Percentiles rank a stretch among this genome's conserved stretches.
Evolutionary conservation across 1,140 invertebrate genomes (phyloP).

Genomic region (Hypsibius dujardini): DNA sequence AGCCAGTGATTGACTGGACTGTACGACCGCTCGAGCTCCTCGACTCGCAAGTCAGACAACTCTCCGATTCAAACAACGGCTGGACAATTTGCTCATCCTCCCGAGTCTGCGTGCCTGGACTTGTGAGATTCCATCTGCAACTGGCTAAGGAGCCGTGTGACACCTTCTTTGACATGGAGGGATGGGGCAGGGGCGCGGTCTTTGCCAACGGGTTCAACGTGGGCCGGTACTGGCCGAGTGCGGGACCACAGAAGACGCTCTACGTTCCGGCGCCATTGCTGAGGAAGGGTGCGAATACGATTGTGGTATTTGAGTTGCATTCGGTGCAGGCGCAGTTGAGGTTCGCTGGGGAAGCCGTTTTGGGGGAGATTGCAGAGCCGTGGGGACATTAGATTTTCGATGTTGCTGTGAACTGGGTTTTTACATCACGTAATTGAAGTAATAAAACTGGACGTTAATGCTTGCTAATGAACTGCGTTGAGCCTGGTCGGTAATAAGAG

Average conservation of each 20-base stretch:
- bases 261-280: slow-evolving; percentile 37
- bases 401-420: no score
- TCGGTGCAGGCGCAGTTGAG: no score
- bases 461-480: no score
- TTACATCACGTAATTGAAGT: no score
- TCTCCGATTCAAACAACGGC: neutral
- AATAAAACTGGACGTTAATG: no score
- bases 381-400: no score
- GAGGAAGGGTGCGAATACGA: neutral
- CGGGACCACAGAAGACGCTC: slow-evolving; percentile 41
- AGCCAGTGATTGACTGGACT: neutral
- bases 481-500: no score
- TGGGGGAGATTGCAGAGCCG: no score
- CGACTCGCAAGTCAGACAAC: neutral
- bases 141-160: slow-evolving; percentile 14
- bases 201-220: slow-evolving; percentile 16
- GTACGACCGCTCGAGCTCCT: neutral
- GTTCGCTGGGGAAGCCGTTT: no score
- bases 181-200: slow-evolving; percentile 2
- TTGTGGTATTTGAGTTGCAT: slow-evolving; percentile 2
- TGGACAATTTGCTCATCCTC: neutral
- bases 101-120: slow-evolving; percentile 9
- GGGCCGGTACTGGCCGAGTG: slow-evolving; percentile 15
- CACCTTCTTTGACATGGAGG: slow-evolving; percentile 18
- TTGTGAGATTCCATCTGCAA: slow-evolving; percentile 17